Base-by-base conservation (phyloP, 2,888 invertebrate genomes). In the Drosophila dives region DNA sequence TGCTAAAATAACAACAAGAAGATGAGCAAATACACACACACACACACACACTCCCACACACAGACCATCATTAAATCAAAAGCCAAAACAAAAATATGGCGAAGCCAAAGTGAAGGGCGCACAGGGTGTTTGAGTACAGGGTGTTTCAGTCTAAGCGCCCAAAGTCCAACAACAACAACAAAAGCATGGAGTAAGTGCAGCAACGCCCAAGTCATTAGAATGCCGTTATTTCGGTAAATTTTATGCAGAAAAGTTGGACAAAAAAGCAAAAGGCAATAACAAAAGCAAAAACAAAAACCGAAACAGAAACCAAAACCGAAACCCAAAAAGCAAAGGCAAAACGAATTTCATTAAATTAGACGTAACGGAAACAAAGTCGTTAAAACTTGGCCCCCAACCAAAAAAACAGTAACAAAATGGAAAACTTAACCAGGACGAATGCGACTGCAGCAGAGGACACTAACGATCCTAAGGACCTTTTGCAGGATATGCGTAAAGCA, bases 281-380 rank as follows among this genome's bases (percentile, higher is more conserved):
- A 51, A 49, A 71, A 54, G 64, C 60, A 54, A 59, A 71, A 76
- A 64, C 67, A 53, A 50, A 68, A 63, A 58, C 56, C 45, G 51
- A 48, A 68, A 64, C 45, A 59, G 72, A 62, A 48, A 53, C 61
- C 20, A 36, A 42, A 72, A 60, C 32, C 32, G 36, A 58, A 71
- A 58, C 29, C 23, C 20, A 49, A 51, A 62, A 72, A 74, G 49
- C 66, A 87, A 87, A 85, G 69, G 82, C 80, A 86, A 86, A 85
- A 83, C 88, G 85, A 86, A 84, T 86, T 86, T 86, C 86, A 86
- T 89, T 86, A 86, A 89, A 89, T 89, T 87, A 86, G 84, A 86
- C 89, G 86, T 89, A 86, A 89, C 89, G 88, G 89, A 86, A 86
- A 89, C 86, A 84, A 89, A 86, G 89, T 85, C 84, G 86, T 86